A percentile compares a stretch with the other conserved stretches of the same genome.
phyloP scores from a whole-genome alignment of 2,113 vertebrate genomes.

The Condylura cristata region DNA sequence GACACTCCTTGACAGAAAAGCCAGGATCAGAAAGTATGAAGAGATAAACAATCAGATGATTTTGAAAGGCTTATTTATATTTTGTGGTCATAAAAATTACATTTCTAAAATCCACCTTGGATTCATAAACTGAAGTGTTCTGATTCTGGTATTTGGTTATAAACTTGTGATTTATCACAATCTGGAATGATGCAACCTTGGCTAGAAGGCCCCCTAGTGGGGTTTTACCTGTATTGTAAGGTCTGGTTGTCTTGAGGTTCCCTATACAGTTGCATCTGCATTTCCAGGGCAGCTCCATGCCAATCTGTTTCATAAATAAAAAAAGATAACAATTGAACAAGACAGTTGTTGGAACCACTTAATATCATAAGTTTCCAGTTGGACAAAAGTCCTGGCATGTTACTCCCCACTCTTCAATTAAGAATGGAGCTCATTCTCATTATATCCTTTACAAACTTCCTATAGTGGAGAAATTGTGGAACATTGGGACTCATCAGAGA shows the following conservation, averaged over 20 bases:
- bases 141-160: neutral
- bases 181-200: neutral
- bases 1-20: neutral
- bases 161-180: neutral
- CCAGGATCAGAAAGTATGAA: neutral
- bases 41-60: neutral
- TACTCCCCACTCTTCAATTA: neutral
- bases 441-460: neutral
- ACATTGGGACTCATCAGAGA: neutral
- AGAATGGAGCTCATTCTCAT: neutral
- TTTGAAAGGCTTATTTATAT: slow-evolving; percentile 32
- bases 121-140: slow-evolving; percentile 4
- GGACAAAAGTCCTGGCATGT: neutral
- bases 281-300: neutral
- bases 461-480: neutral
- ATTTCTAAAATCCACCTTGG: neutral
- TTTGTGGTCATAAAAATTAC: neutral
- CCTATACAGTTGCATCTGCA: neutral
- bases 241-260: neutral
- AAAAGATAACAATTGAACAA: neutral
- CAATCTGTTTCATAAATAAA: neutral
- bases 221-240: neutral
- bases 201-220: slow-evolving; percentile 31
- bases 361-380: neutral
- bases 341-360: neutral